Percentiles rank a stretch among this genome's conserved stretches.
phyloP scores from a whole-genome alignment of 53 echinoderm and acorn worm genomes.

The Mesocentrotus franciscanus region DNA sequence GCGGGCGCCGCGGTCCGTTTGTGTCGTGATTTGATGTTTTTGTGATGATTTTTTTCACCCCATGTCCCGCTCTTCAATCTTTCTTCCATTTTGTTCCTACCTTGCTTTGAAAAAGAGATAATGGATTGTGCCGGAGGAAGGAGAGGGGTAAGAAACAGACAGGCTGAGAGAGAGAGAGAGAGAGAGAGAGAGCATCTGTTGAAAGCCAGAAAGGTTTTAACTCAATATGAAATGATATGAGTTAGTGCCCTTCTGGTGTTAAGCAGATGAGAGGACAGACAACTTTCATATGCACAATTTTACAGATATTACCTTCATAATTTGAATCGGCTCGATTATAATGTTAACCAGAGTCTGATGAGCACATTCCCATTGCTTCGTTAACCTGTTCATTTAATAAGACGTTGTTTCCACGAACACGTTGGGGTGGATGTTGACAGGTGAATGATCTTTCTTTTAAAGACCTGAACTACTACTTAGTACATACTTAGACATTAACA shows the following conservation, averaged over 20 bases:
- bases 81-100: slow-evolving; percentile 9
- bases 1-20: slow-evolving; percentile 28
- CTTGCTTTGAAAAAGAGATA: slow-evolving; percentile 18
- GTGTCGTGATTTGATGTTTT: slow-evolving; percentile 49
- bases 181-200: neutral
- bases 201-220: too few relatives aligned
- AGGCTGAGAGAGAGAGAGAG: neutral
- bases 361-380: neutral
- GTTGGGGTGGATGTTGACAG: neutral
- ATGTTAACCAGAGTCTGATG: neutral
- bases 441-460: neutral
- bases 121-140: slow-evolving; percentile 45
- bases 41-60: slow-evolving; percentile 41
- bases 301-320: slow-evolving; percentile 16
- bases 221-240: too few relatives aligned
- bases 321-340: neutral
- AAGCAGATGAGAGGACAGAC: neutral
- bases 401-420: neutral
- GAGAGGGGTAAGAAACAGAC: neutral
- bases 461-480: neutral
- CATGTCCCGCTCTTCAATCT: slow-evolving; percentile 20
- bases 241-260: too few relatives aligned
- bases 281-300: neutral
- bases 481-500: too few relatives aligned
- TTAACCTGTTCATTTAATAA: neutral